Conservation (phyloP, 2,888 invertebrate genomes). For the Epinotia ramella region DNA sequence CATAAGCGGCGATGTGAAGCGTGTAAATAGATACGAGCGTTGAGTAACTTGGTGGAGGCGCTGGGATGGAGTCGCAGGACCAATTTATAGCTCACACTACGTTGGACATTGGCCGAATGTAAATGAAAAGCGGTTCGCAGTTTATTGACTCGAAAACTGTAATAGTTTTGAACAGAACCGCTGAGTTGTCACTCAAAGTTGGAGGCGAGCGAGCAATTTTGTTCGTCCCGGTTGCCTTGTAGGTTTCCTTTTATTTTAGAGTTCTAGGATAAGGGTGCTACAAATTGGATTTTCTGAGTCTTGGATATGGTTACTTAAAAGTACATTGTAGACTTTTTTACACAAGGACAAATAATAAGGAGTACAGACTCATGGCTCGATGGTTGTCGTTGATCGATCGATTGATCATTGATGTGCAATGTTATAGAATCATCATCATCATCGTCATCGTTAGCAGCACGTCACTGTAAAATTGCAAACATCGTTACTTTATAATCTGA, state of each 20-base stretch:
- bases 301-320: background rate
- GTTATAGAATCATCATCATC: no score
- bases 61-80: constrained; percentile 58
- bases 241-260: constrained; percentile 27
- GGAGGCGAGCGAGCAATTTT: constrained; percentile 30
- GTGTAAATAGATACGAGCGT: constrained; percentile 27
- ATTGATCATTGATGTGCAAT: no score
- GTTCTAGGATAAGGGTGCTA: background rate
- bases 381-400: no score
- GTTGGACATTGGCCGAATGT: constrained; percentile 61
- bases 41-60: constrained; percentile 47
- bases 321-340: background rate
- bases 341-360: no score
- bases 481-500: no score
- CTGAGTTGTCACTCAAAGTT: constrained; percentile 44
- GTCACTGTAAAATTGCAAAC: no score
- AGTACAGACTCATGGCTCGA: no score
- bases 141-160: constrained; percentile 65
- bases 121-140: constrained; percentile 63
- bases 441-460: no score
- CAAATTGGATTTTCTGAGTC: background rate
- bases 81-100: constrained; percentile 65
- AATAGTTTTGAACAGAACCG: constrained; percentile 51
- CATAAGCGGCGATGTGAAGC: constrained; percentile 48
- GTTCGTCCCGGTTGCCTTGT: constrained; percentile 14